phyloP scores from a whole-genome alignment of 2,113 vertebrate species.

The Stegastes partitus region DNA sequence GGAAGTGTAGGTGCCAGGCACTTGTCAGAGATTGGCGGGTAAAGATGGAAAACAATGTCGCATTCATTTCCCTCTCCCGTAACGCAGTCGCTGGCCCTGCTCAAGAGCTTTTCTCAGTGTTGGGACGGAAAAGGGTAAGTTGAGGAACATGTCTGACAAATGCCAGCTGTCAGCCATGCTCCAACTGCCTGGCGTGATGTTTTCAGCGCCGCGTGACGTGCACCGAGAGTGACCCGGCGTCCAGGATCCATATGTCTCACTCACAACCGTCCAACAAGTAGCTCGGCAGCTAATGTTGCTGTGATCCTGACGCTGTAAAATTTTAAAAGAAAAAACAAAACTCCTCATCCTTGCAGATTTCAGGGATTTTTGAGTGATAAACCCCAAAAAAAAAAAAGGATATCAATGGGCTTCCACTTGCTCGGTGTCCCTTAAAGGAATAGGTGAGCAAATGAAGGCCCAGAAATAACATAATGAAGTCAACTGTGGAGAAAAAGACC shows the following conservation, averaged over 20 bases:
- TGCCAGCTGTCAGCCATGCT: conserved; percentile 70
- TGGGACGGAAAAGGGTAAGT: conserved; percentile 60
- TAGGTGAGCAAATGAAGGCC: conserved; percentile 66
- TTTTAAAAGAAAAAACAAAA: background rate
- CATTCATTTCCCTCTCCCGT: conserved; percentile 75
- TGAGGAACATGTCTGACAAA: conserved; percentile 74
- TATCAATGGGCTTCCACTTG: conserved; percentile 37
- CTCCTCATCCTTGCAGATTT: conserved; percentile 3
- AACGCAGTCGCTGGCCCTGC: conserved; percentile 63
- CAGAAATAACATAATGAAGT: conserved; percentile 76
- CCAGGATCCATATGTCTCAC: conserved; percentile 28
- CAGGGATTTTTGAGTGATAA: conserved; percentile 29
- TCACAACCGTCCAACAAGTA: conserved; percentile 32
- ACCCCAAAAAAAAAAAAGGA: background rate
- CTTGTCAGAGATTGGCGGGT: conserved; percentile 82
- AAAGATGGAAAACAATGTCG: conserved; percentile 72
- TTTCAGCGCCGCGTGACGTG: conserved; percentile 16
- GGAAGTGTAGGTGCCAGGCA: conserved; percentile 74
- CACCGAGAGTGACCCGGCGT: conserved; percentile 19
- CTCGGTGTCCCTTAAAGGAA: conserved; percentile 54
- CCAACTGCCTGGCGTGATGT: conserved; percentile 46
- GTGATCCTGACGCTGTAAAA: background rate
- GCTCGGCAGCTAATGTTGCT: conserved; percentile 23
- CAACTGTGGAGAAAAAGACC: conserved; percentile 61
- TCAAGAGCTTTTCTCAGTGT: conserved; percentile 48